Evolutionary conservation across 2,113 vertebrate species (phyloP), one percentile per base, ranked within the genome.

Genomic region (Phocoena sinus): DNA sequence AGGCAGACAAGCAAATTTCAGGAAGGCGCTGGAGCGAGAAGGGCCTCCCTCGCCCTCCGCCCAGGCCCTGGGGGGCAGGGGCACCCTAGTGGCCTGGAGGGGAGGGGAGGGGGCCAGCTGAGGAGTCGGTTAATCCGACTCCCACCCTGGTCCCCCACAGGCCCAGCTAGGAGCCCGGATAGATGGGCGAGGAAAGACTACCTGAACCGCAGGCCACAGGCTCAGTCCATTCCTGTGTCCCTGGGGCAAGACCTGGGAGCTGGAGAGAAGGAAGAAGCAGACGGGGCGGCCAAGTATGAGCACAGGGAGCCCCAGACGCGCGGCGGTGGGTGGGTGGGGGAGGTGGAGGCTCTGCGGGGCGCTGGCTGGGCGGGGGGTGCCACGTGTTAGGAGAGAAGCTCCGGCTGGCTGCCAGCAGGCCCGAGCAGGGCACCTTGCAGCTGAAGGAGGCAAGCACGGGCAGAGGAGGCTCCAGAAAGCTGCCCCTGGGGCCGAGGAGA

Each of bases 271-370:
- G 7, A 20, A 21, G 74, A 60, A 47, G 68, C 11, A n/a, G 58
- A 20, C 26, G 47, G n/a, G 15, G 20, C 12, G 31, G 73, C 33
- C 2, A 0, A 74, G 82, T 50, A 33, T 5, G 12, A 65, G 65
- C 50, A 41, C 7, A 6, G 31, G 71, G 79, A 87, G 50, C 26
- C 33, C 33, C 63, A 33, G 25, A 21, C 21, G 5, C 3, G 8
- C 0, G 8, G 10, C 0, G 13, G 4, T 18, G 28, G 86, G 4
- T 18, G 28, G 86, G 10, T 0, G 15, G 36, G 8, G 56, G 17
- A 53, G 31, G 47, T 21, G 74, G 74, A 62, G 67, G 38, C 38
- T 56, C 92, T 71, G 50, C 53, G n/a, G 8, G 86, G 41, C 1
- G 0, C 38, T 3, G 0, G 28, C n/a, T 21, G 47, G 23, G 23